Conservation (phyloP, 2,888 invertebrate genomes). For the Lobophora halterata region DNA sequence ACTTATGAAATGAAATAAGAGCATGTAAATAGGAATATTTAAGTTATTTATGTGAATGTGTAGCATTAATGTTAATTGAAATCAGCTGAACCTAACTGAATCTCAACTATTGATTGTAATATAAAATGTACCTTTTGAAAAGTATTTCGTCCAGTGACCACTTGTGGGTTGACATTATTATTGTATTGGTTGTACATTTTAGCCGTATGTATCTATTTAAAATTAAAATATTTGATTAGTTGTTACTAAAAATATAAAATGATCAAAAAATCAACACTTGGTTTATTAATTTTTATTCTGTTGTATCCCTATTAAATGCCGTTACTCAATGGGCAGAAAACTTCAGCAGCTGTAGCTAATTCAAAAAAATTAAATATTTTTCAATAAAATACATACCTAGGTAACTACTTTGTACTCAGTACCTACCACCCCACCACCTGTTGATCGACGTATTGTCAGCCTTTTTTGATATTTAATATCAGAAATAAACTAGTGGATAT, state of each 20-base stretch:
- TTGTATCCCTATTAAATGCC: background rate
- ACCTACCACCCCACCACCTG: too few species aligned
- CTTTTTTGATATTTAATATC: too few species aligned
- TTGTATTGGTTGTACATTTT: constrained; percentile 73
- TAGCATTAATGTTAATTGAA: constrained; percentile 69
- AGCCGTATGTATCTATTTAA: constrained; percentile 76
- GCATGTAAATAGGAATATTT: constrained; percentile 71
- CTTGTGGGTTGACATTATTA: constrained; percentile 63
- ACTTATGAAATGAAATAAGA: constrained; percentile 43
- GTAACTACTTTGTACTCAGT: too few species aligned
- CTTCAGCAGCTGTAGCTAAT: too few species aligned
- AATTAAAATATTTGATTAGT: constrained; percentile 78
- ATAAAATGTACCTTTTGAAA: constrained; percentile 67
- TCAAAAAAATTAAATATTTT: too few species aligned
- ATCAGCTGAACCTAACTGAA: constrained; percentile 78
- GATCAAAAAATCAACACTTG: constrained; percentile 54
- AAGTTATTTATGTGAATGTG: constrained; percentile 79
- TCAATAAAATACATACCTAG: too few species aligned
- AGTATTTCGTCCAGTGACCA: constrained; percentile 74
- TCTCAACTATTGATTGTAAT: constrained; percentile 71
- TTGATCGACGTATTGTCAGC: too few species aligned
- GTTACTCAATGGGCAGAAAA: too few species aligned
- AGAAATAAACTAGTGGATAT: too few species aligned
- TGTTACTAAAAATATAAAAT: constrained; percentile 80
- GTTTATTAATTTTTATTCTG: constrained; percentile 27